Conservation (phyloP, 2,888 invertebrate species). For the Trichacis sp. region DNA sequence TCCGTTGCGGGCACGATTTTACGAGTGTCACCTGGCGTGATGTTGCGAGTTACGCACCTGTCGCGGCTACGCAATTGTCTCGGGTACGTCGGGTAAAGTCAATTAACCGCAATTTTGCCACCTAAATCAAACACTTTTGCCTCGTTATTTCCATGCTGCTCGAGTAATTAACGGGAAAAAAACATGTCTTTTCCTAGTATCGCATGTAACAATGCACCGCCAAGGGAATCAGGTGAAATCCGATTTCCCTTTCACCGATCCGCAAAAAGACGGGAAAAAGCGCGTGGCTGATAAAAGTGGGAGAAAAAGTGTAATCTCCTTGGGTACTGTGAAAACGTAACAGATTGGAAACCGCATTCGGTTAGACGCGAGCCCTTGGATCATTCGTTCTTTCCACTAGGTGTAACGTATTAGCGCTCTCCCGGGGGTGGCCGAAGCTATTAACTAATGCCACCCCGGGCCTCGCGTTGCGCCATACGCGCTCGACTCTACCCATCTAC, state of each 20-base stretch:
- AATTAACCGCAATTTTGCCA: too few species aligned
- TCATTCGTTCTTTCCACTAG: slow-evolving; percentile 46
- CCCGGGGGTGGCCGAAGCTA: slow-evolving; percentile 57
- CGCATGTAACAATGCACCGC: too few species aligned
- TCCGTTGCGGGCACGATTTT: slow-evolving; percentile 14
- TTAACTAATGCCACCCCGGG: slow-evolving; percentile 66
- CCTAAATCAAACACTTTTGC: too few species aligned
- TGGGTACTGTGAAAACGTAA: slow-evolving; percentile 60
- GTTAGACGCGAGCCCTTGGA: slow-evolving; percentile 46
- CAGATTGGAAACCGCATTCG: slow-evolving; percentile 69
- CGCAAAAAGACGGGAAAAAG: slow-evolving; percentile 15
- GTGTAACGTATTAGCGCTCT: slow-evolving; percentile 59
- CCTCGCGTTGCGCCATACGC: slow-evolving; percentile 56
- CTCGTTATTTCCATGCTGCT: too few species aligned
- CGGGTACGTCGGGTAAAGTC: too few species aligned
- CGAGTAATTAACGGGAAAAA: too few species aligned
- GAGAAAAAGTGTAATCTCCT: slow-evolving; percentile 23
- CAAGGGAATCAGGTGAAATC: slow-evolving; percentile 43
- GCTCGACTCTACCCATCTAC: slow-evolving; percentile 46
- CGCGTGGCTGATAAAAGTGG: slow-evolving; percentile 31
- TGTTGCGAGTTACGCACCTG: slow-evolving; percentile 33
- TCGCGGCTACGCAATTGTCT: slow-evolving; percentile 7
- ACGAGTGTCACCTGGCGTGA: slow-evolving; percentile 35
- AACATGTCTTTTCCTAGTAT: too few species aligned
- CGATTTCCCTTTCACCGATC: slow-evolving; percentile 28